Evolutionary conservation across 2,797 vertebrate genomes (phyloP).

Genomic region (Karalla daura): DNA sequence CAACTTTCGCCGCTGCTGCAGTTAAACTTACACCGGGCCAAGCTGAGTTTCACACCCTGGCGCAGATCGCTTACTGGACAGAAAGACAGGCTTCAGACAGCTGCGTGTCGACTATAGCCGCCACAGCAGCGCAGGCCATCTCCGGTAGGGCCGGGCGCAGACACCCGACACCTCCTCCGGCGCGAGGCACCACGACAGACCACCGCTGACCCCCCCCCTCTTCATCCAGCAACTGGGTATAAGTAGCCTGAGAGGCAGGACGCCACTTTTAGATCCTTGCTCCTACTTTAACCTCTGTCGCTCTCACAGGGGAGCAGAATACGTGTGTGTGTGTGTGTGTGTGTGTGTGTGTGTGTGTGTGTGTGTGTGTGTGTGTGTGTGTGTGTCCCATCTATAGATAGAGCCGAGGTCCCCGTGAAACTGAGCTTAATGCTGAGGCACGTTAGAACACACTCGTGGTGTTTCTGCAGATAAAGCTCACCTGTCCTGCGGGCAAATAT

Average conservation of each 20-base stretch:
- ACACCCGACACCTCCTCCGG: constrained; percentile 63
- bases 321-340: constrained; percentile 46
- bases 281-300: constrained; percentile 53
- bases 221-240: constrained; percentile 72
- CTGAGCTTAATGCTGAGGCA: constrained; percentile 27
- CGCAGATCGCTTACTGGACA: constrained; percentile 10
- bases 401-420: constrained; percentile 51
- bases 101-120: constrained; percentile 42
- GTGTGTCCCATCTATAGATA: constrained; percentile 65
- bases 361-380: too few species aligned
- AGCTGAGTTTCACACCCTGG: constrained; percentile 30
- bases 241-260: constrained; percentile 54
- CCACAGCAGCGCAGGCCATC: constrained; percentile 10
- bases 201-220: constrained; percentile 62
- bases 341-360: too few species aligned
- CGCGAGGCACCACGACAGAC: constrained; percentile 55
- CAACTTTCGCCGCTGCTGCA: neutral
- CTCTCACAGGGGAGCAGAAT: constrained; percentile 48
- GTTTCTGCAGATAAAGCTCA: constrained; percentile 32
- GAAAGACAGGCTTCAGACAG: constrained; percentile 49
- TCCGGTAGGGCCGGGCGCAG: constrained; percentile 14
- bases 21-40: constrained; percentile 11
- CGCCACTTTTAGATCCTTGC: constrained; percentile 65
- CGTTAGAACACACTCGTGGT: constrained; percentile 20
- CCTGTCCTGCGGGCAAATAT: constrained; percentile 40